Evolutionary conservation across 2,113 vertebrate genomes (phyloP), one percentile per base, ranked within the genome.

Genomic region (Monarcha castaneiventris): DNA sequence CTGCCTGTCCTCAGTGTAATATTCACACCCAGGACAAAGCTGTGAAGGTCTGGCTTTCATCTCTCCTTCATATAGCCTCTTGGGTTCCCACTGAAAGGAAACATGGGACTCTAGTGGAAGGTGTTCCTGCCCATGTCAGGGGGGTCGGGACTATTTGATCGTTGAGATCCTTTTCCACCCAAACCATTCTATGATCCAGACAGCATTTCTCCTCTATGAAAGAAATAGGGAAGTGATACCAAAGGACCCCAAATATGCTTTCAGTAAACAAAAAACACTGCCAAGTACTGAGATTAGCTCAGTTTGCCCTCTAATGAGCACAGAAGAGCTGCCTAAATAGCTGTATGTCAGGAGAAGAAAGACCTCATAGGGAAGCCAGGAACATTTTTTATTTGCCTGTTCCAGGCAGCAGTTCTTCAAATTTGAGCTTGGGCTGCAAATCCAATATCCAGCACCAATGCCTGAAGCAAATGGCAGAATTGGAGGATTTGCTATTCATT

Each of bases 71-170:
- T 19, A 37, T 8, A 59, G 8, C 13, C 30, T 35, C 27, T 35
- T 75, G 48, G 6, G 7, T n/a, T 62, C 22, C 41, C 58, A 16
- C 7, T 44, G 39, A 32, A 83, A 72, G 21, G 48, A 75, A 79
- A 35, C 8, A 1, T 2, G n/a, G 10, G 23, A 33, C 32, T 19
- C 30, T 23, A 13, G 12, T 19, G 30, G n/a, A 48, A 55, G 26
- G 7, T 6, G 2, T 62, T 14, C 26, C 25, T 18, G n/a, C 3
- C 30, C 3, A 6, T 19, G 30, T 25, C 25, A 35, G 25, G 7
- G 16, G 7, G 3, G 1, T 9, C 15, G 11, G 26, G 8, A 16
- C 11, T 41, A 13, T 30, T 9, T 35, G 21, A 32, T 26, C 0
- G 0, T 27, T 27, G 21, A 75, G 15, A n/a, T n/a, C 26, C 25